phyloP scores from a whole-genome alignment of 2,797 vertebrate species.

The Loris lydekkerianus region DNA sequence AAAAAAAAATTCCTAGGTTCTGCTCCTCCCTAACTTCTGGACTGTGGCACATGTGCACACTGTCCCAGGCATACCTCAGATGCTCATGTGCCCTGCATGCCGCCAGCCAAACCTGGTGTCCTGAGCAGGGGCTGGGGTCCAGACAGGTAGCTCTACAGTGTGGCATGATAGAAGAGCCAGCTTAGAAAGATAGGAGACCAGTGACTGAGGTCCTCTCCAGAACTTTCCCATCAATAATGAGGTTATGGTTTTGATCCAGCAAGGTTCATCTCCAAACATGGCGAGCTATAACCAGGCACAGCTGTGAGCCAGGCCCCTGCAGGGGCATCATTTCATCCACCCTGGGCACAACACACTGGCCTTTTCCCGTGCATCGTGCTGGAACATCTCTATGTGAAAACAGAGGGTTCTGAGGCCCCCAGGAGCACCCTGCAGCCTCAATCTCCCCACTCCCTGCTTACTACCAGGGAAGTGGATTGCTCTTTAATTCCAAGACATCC shows the following conservation, averaged over 20 bases:
- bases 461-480: not conserved
- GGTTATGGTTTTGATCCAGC: not conserved
- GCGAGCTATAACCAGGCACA: not conserved
- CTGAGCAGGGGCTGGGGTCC: not conserved
- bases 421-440: not conserved
- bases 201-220: not conserved
- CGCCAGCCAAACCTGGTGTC: not conserved
- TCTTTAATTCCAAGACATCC: not conserved
- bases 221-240: not conserved
- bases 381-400: not conserved
- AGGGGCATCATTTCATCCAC: accelerated
- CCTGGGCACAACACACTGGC: not conserved
- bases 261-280: not conserved
- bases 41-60: accelerated
- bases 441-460: accelerated
- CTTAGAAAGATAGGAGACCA: not conserved
- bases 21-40: not conserved
- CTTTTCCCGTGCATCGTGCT: accelerated
- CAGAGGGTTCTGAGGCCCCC: accelerated
- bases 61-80: too few species aligned
- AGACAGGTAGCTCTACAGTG: not conserved
- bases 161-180: not conserved
- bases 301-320: too few species aligned
- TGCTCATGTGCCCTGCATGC: not conserved
- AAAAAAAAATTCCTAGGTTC: not conserved